Conservation (phyloP, 92 coral and sea anemone species). For the Ricordea florida region DNA sequence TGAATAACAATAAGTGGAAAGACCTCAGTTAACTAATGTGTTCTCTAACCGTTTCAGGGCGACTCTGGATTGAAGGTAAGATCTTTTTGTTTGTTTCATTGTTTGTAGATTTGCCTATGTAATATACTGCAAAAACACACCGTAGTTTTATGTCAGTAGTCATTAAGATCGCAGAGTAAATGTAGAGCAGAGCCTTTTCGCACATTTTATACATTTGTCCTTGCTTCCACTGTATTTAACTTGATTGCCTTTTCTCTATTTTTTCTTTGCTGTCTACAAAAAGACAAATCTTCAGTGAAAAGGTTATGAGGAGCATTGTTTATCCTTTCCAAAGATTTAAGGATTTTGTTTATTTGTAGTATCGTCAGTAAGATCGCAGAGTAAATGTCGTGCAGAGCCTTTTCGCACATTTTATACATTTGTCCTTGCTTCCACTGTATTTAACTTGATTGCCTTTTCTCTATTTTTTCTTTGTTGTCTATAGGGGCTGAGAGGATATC, state of each 20-base stretch:
- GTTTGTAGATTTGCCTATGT: not conserved
- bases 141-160: too few species aligned
- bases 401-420: not conserved
- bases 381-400: too few species aligned
- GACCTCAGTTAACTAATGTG: too few species aligned
- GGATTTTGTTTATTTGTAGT: too few species aligned
- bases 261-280: not conserved
- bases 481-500: not conserved
- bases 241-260: not conserved
- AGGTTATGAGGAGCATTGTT: too few species aligned
- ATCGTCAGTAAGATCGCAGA: too few species aligned
- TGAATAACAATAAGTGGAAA: too few species aligned
- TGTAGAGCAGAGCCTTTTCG: not conserved
- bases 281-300: too few species aligned
- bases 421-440: not conserved
- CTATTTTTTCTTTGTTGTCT: not conserved
- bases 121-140: not conserved
- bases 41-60: constrained; percentile 16
- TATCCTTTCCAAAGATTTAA: too few species aligned
- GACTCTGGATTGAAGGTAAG: constrained; percentile 47
- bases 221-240: not conserved
- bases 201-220: not conserved
- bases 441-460: not conserved
- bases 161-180: too few species aligned
- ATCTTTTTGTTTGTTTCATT: not conserved